These are phyloP conservation scores for Smittia sp. DNA, from an alignment of 2,888 invertebrate species.

Conservation along the genomic window DNA sequence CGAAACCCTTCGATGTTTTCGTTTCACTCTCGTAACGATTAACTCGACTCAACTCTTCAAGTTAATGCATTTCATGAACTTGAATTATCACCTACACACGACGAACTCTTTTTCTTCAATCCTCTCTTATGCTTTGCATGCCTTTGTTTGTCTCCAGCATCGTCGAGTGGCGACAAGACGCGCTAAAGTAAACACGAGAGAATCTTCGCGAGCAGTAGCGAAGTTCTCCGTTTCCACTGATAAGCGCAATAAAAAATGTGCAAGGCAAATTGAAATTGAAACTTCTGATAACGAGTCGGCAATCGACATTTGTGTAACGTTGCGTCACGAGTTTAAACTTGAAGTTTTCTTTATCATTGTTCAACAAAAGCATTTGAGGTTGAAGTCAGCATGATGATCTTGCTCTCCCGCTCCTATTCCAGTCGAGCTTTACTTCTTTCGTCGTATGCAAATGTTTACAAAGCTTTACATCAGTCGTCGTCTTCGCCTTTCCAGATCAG, in stretches of 20 bases:
- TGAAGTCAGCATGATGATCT: neutral
- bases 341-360: neutral
- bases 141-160: constrained; percentile 14
- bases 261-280: neutral
- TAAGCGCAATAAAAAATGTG: too few relatives aligned
- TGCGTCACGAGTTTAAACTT: constrained; percentile 12
- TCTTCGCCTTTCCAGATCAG: constrained; percentile 1
- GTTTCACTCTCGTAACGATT: neutral
- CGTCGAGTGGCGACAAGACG: constrained; percentile 3
- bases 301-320: neutral
- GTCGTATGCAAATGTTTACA: constrained; percentile 2
- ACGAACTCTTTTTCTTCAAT: constrained; percentile 3
- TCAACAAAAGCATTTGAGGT: constrained; percentile 1
- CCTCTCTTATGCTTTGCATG: constrained; percentile 1
- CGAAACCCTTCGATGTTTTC: neutral
- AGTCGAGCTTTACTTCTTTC: neutral
- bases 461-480: constrained; percentile 13
- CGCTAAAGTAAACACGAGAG: neutral
- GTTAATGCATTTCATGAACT: constrained; percentile 33
- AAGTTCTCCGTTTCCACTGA: too few relatives aligned
- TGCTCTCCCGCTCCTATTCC: neutral
- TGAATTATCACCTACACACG: constrained; percentile 41
- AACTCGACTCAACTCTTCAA: neutral
- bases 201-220: neutral
- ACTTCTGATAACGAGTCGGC: neutral